A percentile compares a stretch with the other conserved stretches of the same genome.
phyloP scores from a whole-genome alignment of 2,113 vertebrate species.

The Hippocampus mohnikei region DNA sequence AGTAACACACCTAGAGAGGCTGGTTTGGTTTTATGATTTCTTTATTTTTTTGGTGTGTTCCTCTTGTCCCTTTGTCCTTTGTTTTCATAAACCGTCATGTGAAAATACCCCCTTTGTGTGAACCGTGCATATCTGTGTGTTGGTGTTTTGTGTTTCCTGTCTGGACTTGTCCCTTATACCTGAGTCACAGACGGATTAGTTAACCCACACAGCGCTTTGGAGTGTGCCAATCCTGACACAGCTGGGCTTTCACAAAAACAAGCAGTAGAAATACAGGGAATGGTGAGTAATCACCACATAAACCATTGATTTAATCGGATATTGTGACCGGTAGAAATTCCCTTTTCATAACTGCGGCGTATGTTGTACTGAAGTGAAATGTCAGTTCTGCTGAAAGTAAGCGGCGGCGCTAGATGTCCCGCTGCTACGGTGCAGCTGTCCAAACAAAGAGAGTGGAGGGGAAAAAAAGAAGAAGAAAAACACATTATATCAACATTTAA shows the following conservation, averaged over 20 bases:
- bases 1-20: conserved; percentile 29
- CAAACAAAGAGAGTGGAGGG: conserved; percentile 62
- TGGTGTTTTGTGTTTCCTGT: conserved; percentile 64
- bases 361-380: conserved; percentile 70
- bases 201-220: conserved; percentile 56
- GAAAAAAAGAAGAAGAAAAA: conserved; percentile 67
- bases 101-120: conserved; percentile 61
- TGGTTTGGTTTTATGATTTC: conserved; percentile 29
- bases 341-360: conserved; percentile 19
- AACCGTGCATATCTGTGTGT: conserved; percentile 36
- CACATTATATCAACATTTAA: conserved; percentile 79
- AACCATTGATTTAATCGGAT: conserved; percentile 6
- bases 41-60: conserved; percentile 33
- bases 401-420: conserved; percentile 62
- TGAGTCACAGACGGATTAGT: conserved; percentile 64
- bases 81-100: conserved; percentile 65
- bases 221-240: conserved; percentile 29
- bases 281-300: conserved; percentile 14
- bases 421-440: conserved; percentile 75
- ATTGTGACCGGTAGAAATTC: conserved; percentile 26
- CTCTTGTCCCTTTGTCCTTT: conserved; percentile 56
- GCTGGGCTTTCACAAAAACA: conserved; percentile 17
- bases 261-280: conserved; percentile 11
- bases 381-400: conserved; percentile 67
- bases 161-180: conserved; percentile 66